Evolutionary conservation across 1,140 invertebrate genomes (phyloP), one percentile per base, ranked within the genome.

Genomic region (Diplogasteroides magnus): DNA sequence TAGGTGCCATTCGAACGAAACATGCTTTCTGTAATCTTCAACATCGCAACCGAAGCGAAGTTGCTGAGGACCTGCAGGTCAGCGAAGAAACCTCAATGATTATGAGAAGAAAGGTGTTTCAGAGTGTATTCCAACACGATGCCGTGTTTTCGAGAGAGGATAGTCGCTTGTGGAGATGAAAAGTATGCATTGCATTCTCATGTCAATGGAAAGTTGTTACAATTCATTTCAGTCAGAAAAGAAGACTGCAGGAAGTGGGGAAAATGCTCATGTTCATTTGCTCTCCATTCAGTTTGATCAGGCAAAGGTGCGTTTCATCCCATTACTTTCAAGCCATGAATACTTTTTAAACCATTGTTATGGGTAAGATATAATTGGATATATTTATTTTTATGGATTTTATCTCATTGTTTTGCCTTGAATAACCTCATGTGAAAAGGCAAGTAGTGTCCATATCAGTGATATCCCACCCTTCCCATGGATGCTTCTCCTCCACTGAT

Each of bases 261-360:
- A 68, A 69, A 58, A 68, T 76, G 58, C 61, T 75, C n/a, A 75
- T 75, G 74, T 75, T 67, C 55, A 25, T 75, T 2, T 75, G 74
- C 28, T 75, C 74, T 1, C 74, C 74, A 23, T 75, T 75, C 72
- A 70, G 67, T 59, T 13, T 75, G 28, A 55, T 62, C n/a, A 13
- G 72, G 25, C 74, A 75, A 26, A 73, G 66, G 73, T 72, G 23
- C 58, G 57, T 61, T 31, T 26, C 37, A n/a, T n/a, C n/a, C n/a
- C n/a, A n/a, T n/a, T n/a, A n/a, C n/a, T n/a, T n/a, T n/a, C n/a
- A n/a, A n/a, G n/a, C n/a, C n/a, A n/a, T n/a, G n/a, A n/a, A n/a
- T n/a, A n/a, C n/a, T n/a, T n/a, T n/a, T n/a, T n/a, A n/a, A n/a
- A n/a, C n/a, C n/a, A n/a, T n/a, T n/a, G n/a, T n/a, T n/a, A n/a